A percentile compares a stretch with the other conserved stretches of the same genome.
Evolutionary conservation across 2,888 invertebrate genomes (phyloP).

Genomic region (Toxonevra muliebris): DNA sequence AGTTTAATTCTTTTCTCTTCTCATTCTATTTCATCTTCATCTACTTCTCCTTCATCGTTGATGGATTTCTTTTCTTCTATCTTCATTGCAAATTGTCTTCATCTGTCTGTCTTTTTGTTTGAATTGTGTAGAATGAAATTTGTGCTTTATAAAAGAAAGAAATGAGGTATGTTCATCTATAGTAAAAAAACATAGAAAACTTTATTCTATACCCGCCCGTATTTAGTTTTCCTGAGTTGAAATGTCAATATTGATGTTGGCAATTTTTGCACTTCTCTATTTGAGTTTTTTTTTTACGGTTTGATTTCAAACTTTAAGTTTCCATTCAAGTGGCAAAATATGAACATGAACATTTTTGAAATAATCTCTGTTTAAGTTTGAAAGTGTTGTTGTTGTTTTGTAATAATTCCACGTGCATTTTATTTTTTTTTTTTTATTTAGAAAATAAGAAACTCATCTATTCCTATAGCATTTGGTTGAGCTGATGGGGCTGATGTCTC

Average conservation of each 20-base stretch:
- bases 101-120: neutral
- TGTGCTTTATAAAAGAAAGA: neutral
- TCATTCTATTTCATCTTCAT: neutral
- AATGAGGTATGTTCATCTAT: too few relatives aligned
- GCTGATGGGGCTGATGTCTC: too few relatives aligned
- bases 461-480: too few relatives aligned
- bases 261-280: neutral
- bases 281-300: neutral
- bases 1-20: conserved; percentile 48
- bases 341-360: neutral
- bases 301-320: neutral
- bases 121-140: neutral
- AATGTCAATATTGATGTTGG: conserved; percentile 5
- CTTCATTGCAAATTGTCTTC: neutral
- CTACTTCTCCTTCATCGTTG: neutral
- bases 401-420: too few relatives aligned
- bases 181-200: too few relatives aligned
- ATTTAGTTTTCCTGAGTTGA: neutral
- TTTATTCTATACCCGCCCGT: too few relatives aligned
- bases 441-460: too few relatives aligned
- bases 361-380: neutral
- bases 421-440: too few relatives aligned
- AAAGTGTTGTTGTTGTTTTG: neutral
- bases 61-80: neutral
- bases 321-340: neutral